Conservation (phyloP, 2,888 invertebrate genomes). For the Amblyteles armatorius region DNA sequence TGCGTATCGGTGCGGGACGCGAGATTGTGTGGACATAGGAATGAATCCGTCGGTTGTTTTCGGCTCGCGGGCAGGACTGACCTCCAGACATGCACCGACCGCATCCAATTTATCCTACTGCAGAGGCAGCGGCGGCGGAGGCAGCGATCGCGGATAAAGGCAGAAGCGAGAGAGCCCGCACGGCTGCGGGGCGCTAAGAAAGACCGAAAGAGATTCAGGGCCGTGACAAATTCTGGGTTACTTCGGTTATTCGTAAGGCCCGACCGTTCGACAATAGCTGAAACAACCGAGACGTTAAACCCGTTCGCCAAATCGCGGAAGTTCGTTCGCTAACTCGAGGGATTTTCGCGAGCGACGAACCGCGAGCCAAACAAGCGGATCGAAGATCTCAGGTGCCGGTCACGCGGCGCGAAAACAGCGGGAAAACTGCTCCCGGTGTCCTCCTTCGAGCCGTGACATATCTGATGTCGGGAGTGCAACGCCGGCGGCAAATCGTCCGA, state of each 20-base stretch:
- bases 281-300: neutral
- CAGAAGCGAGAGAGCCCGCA: conserved; percentile 61
- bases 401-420: conserved; percentile 6
- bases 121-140: conserved; percentile 10
- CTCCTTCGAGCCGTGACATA: conserved; percentile 33
- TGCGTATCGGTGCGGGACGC: conserved; percentile 34
- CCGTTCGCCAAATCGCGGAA: neutral
- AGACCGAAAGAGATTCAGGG: conserved; percentile 44
- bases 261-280: neutral
- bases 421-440: conserved; percentile 1
- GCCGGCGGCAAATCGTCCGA: conserved; percentile 43
- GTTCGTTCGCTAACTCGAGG: neutral
- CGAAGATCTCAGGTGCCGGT: conserved; percentile 11
- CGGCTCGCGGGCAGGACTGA: conserved; percentile 69
- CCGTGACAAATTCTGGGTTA: conserved; percentile 53
- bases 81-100: conserved; percentile 74
- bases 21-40: conserved; percentile 50
- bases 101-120: conserved; percentile 73
- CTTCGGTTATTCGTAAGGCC: conserved; percentile 25
- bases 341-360: neutral
- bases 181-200: conserved; percentile 60
- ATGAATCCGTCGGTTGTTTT: conserved; percentile 70
- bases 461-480: conserved; percentile 43
- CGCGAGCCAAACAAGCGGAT: conserved; percentile 9
- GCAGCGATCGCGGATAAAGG: conserved; percentile 10